Percentiles rank a stretch among this genome's conserved stretches.
phyloP scores from a whole-genome alignment of 1,140 invertebrate species.

The Drosophila melanica region DNA sequence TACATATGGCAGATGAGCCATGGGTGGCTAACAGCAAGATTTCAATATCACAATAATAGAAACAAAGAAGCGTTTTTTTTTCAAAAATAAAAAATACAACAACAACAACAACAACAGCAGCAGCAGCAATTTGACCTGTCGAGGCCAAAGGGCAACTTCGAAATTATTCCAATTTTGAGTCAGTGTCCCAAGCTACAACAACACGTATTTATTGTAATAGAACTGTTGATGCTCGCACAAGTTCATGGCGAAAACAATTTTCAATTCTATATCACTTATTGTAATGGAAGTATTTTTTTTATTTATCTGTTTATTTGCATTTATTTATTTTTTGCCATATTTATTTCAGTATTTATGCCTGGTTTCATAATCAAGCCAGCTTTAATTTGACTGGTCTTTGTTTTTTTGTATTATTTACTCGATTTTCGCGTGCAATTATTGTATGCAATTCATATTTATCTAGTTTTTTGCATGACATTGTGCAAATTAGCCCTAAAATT shows the following conservation, averaged over 20 bases:
- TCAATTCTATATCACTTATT: constrained; percentile 42
- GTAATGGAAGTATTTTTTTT: constrained; percentile 33
- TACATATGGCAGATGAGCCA: constrained; percentile 12
- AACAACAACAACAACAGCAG: no score
- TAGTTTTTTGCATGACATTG: constrained; percentile 16
- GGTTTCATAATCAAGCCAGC: constrained; percentile 5
- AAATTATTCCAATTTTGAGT: constrained; percentile 15
- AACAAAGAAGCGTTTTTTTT: constrained; percentile 3
- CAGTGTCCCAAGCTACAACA: constrained; percentile 11
- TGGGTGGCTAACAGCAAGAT: constrained; percentile 38
- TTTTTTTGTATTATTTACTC: constrained; percentile 5
- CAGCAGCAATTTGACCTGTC: constrained; percentile 8
- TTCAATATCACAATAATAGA: constrained; percentile 47
- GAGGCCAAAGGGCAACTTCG: constrained; percentile 62
- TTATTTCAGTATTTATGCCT: constrained; percentile 20
- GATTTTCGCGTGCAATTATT: constrained; percentile 39
- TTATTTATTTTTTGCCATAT: constrained; percentile 12
- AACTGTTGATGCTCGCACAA: constrained; percentile 51
- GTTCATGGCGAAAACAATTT: constrained; percentile 76
- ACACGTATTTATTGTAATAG: constrained; percentile 56
- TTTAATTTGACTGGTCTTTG: constrained; percentile 7
- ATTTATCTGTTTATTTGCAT: neutral
- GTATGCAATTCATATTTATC: constrained; percentile 24
- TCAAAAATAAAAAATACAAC: no score
- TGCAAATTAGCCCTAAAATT: constrained; percentile 29